Evolutionary conservation across 2,888 invertebrate genomes (phyloP), one percentile per base, ranked within the genome.

Genomic region (Tupiocoris notatus): DNA sequence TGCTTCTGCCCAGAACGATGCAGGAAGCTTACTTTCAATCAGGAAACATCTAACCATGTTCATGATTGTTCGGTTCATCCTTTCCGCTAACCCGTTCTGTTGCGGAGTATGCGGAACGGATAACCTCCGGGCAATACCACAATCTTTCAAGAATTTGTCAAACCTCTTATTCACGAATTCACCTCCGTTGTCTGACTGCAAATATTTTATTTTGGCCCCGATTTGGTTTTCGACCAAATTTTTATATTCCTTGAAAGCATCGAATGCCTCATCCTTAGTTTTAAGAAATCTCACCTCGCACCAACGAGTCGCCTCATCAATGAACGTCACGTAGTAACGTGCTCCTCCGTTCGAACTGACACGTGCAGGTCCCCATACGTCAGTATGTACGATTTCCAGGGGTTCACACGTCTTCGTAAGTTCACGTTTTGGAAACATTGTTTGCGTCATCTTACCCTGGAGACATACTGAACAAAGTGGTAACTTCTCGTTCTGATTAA

Each of bases 41-140:
- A 73, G 21, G 23, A 63, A 57, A 21, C 61, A 20, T 25, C 73
- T 24, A 2, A 39, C 62, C 22, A 9, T 24, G 16, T 73, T 17
- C 23, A 62, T 12, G 16, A 73, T 24, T 1, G 62, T 73, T 70
- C 70, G 20, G 56, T 75, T 68, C 66, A 75, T 67, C 57, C 65
- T 17, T 23, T 75, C 75, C 20, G 65, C 58, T n/a, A 54, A 2
- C 3, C 75, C 75, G n/a, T 68, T 75, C 24, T 75, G 75, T 20
- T 75, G 75, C 18, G 65, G 64, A n/a, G 65, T 75, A 16, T 67
- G 9, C 6, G 66, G 75, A 2, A 75, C 64, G 9, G 66, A 22
- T 17, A 25, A 22, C n/a, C 73, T 73, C 1, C 61, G 61, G 2
- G 12, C 21, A n/a, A 73, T 73, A 18, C 73, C 73, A 18, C 17